Evolutionary conservation across 1,140 invertebrate genomes (phyloP), one percentile per base, ranked within the genome.

Genomic region (Sitobion miscanthi): DNA sequence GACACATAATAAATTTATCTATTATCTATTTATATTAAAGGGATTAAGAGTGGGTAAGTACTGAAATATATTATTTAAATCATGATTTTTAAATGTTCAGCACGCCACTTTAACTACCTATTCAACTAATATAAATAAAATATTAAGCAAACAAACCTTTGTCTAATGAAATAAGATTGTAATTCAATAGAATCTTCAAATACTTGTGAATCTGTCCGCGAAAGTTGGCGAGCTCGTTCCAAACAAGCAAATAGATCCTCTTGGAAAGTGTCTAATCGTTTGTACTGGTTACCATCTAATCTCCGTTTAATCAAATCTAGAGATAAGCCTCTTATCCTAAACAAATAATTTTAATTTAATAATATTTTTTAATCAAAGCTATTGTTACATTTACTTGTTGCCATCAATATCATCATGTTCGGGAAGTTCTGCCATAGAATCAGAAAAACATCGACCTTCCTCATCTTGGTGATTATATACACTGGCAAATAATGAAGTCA

Each of bases 401-500:
- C 97, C 96, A 94, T 97, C 96, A 91, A 97, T 94, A 94, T 98
- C 97, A 95, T 98, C 98, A 95, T 98, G 97, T 95, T 99, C 98
- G 0, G 98, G 98, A 52, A 99, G 95, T 95, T 99, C 99, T 1
- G 97, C 97, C 96, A 99, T 97, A 20, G 98, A 99, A 96, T 99
- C 99, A 17, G 98, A 98, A 95, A 98, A 99, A 95, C 98, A 99
- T 90, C 99, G 96, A 86, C 99, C 99, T 95, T 99, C 98, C 95
- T 98, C 98, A 95, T 99, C 99, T 96, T 99, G 97, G 95, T 99
- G 98, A 95, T 99, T 99, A 95, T 99, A 99, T 3, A 99, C 97
- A 9, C 97, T 97, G 14, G 98, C 99, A 95, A 99, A 99, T 23
- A 99, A 96, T 54, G 97, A 98, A 1, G 98, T 97, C 35, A 99